Base-by-base conservation (phyloP, 2,113 vertebrate genomes). In the Sprattus sprattus region DNA sequence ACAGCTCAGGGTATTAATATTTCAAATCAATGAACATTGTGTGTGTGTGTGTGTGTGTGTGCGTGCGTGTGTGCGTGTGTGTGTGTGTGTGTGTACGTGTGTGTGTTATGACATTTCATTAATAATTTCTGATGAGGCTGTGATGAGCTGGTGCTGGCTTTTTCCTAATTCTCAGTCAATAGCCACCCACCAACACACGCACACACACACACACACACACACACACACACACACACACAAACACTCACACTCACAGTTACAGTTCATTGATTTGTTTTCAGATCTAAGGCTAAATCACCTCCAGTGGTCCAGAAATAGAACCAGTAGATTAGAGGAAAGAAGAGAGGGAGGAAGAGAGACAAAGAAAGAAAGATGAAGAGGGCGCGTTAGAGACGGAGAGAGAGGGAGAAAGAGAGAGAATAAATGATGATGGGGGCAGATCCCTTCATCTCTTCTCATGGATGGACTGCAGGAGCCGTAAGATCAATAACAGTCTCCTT, bases 41-140 rank as follows among this genome's bases (percentile, higher is more conserved):
- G 47, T 47, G 57, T 64, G 57, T n/a, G 22, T 64, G 57, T 7
- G 22, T 64, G 16, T 20, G 57, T 25, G n/a, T 2, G 54, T 6
- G 45, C 67, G n/a, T 85, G 39, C 47, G 46, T 83, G 32, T 52
- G 60, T 83, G 81, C 6, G 45, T 82, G 46, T 81, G 75, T 54
- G 44, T 57, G 20, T 78, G 60, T 83, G 83, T 50, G 64, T 71
- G 8, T 11, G 45, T 60, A 13, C 45, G 87, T 52, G 28, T 8
- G 47, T n/a, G 83, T 78, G 64, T 49, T 32, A 45, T 71, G 60
- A 85, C 52, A 64, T 71, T 67, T 28, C 64, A 71, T 71, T 71
- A 71, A 71, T 71, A 71, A 71, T 71, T 71, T 71, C 64, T 71
- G 25, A 71, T 2, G 64, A 71, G 64, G 25, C 64, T 71, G 64